Evolutionary conservation across 1,140 invertebrate species (phyloP), one percentile per base, ranked within the genome.

Genomic region (Euura lappo): DNA sequence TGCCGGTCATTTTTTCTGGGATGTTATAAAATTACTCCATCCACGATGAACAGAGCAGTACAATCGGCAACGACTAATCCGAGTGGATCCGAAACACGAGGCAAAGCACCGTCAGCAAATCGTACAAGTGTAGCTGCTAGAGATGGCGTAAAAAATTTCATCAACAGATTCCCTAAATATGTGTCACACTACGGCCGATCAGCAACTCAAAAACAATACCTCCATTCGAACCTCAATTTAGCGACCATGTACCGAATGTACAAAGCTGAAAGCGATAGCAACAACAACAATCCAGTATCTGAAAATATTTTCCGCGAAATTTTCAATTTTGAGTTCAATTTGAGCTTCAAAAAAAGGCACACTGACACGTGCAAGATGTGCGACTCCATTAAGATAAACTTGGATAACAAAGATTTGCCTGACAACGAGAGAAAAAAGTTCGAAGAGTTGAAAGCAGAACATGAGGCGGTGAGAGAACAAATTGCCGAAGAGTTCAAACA

Each of bases 111-210:
- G 43, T 51, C 69, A 1, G 28, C 51, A 28, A 74, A 71, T 45
- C 45, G 66, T 13, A 69, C 51, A 3, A 45, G 42, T 46, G 28
- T 69, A 6, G 45, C 45, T 10, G 43, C 45, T 8, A 71, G 28
- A 69, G 44, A 64, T 66, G 64, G 5, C 42, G 73, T 74, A 5
- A 45, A 60, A 5, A 3, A 67, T 28, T 74, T 74, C 44, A 74
- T 74, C 11, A 71, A 69, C 45, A n/a, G 28, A 2, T 74, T 69
- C 69, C 73, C 73, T 45, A 13, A 11, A 7, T 74, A 74, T 13
- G 73, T 71, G 13, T 74, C 73, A 2, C 51, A 75, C 64, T 75
- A 72, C 43, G 60, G 44, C n/a, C 70, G 74, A 8, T 72, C 74
- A 2, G n/a, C 60, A 51, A 28, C 74, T 0, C 44, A 44, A 44